Conservation (phyloP, 2,888 invertebrate species). For the Lasiommata megera region DNA sequence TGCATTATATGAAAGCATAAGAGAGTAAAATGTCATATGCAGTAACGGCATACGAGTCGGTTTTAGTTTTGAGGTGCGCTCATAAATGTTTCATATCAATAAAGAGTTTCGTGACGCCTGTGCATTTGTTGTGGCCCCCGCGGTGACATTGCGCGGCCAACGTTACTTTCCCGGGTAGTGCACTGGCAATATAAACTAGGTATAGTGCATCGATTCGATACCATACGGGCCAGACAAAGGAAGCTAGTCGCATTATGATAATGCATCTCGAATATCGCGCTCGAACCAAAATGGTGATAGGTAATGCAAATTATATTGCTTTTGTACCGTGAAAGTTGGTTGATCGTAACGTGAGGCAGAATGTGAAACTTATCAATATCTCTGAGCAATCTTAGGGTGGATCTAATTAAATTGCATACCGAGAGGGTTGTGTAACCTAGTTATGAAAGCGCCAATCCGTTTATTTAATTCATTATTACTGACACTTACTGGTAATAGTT, state of each 20-base stretch:
- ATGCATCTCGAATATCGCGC: constrained; percentile 41
- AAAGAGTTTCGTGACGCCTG: too few relatives aligned
- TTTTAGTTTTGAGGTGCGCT: too few relatives aligned
- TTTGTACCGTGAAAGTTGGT: constrained; percentile 23
- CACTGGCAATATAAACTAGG: constrained; percentile 18
- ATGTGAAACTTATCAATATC: constrained; percentile 16
- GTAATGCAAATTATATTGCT: constrained; percentile 33
- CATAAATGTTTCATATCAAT: too few relatives aligned
- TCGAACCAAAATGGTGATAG: constrained; percentile 32
- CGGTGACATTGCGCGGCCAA: background rate
- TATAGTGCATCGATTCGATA: constrained; percentile 44
- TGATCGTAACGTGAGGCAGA: background rate
- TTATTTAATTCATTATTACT: too few relatives aligned
- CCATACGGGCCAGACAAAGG: constrained; percentile 47
- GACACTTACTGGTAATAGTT: too few relatives aligned
- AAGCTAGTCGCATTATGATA: constrained; percentile 47
- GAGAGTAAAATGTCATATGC: too few relatives aligned
- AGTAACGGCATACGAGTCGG: too few relatives aligned
- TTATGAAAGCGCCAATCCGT: too few relatives aligned
- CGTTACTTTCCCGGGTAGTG: constrained; percentile 6
- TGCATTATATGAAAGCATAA: too few relatives aligned
- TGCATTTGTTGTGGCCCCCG: too few relatives aligned
- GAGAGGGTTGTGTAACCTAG: too few relatives aligned
- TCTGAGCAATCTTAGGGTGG: background rate
- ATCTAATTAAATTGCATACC: too few relatives aligned